Evolutionary conservation across 2,888 invertebrate genomes (phyloP).

Genomic region (Drosophila anomalata): DNA sequence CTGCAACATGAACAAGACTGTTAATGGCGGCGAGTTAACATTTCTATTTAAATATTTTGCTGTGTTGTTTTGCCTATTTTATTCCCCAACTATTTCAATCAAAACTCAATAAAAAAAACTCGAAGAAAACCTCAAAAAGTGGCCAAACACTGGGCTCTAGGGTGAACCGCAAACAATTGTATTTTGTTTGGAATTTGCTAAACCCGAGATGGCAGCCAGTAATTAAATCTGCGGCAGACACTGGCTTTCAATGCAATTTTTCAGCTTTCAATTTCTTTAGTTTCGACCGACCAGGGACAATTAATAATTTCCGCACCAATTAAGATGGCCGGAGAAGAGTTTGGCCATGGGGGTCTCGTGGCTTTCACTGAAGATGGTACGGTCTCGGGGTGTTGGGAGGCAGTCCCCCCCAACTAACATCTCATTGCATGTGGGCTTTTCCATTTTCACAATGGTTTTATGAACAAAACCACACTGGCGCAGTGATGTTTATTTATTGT

Average conservation of each 20-base stretch:
- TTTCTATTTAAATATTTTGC: neutral
- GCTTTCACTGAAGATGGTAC: slow-evolving; percentile 28
- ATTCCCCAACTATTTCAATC: neutral
- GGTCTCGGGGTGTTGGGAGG: neutral
- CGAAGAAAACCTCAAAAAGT: neutral
- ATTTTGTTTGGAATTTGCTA: slow-evolving; percentile 30
- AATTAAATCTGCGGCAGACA: slow-evolving; percentile 31
- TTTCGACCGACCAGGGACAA: slow-evolving; percentile 51
- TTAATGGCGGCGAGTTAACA: slow-evolving; percentile 1
- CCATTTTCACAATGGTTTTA: slow-evolving; percentile 53
- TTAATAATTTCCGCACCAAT: slow-evolving; percentile 79
- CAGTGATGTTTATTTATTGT: slow-evolving; percentile 49
- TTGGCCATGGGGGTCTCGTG: slow-evolving; percentile 11
- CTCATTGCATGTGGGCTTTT: slow-evolving; percentile 38
- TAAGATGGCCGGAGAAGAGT: slow-evolving; percentile 46
- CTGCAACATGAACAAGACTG: slow-evolving; percentile 24
- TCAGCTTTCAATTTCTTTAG: slow-evolving; percentile 43
- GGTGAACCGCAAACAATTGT: slow-evolving; percentile 42
- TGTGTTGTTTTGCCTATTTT: neutral
- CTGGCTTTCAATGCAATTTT: slow-evolving; percentile 3
- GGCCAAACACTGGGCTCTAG: slow-evolving; percentile 8
- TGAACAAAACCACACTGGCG: slow-evolving; percentile 28
- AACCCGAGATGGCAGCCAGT: slow-evolving; percentile 3
- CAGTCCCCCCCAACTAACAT: neutral
- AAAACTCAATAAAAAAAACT: neutral